phyloP scores from a whole-genome alignment of 2,797 vertebrate species.

The Psittacula derbiana region DNA sequence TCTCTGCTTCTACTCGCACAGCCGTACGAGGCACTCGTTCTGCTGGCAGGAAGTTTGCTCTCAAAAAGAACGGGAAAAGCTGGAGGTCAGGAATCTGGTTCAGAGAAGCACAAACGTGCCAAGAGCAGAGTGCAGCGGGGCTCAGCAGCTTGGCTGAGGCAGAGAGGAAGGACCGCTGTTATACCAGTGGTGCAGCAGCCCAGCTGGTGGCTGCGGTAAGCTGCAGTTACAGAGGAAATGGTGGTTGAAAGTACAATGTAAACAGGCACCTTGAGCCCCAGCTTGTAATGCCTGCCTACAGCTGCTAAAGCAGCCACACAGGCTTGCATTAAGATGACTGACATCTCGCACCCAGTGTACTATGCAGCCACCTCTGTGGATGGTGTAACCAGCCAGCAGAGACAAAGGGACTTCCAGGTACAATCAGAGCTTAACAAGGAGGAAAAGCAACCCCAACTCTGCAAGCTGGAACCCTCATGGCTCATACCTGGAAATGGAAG shows the following conservation, averaged over 20 bases:
- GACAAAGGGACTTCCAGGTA: neutral
- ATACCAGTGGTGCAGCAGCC: neutral
- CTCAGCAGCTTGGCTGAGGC: neutral
- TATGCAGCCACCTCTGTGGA: neutral
- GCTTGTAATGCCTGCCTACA: neutral
- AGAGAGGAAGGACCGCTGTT: neutral
- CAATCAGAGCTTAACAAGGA: neutral
- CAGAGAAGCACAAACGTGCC: accelerated
- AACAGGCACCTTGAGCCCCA: neutral
- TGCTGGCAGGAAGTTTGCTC: neutral
- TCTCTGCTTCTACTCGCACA: neutral
- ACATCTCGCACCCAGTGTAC: accelerated
- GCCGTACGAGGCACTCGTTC: neutral
- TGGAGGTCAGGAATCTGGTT: neutral
- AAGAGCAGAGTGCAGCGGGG: accelerated
- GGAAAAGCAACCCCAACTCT: neutral
- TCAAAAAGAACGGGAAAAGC: neutral
- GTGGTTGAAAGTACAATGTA: neutral
- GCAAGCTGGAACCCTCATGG: neutral
- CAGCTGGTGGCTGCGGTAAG: neutral
- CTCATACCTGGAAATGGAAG: neutral
- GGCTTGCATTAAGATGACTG: neutral
- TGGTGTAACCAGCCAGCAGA: neutral
- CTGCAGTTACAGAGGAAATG: neutral
- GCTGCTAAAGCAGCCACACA: neutral